These are phyloP conservation scores for Drosophila lowei DNA, from an alignment of 1,140 invertebrate genomes.

Conservation along the genomic window DNA sequence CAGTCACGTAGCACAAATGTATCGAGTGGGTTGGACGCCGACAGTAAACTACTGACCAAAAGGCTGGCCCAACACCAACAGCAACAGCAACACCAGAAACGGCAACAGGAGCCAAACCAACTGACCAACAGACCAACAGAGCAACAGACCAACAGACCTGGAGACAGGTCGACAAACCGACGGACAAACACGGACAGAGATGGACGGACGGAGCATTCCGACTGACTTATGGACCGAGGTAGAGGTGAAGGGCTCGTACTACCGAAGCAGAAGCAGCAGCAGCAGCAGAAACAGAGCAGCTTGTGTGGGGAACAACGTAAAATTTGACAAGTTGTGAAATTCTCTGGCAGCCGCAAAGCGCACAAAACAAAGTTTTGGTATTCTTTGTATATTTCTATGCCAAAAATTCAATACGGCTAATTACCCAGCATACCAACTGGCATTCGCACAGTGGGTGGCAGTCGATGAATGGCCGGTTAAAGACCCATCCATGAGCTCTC, in stretches of 20 bases:
- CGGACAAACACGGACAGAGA: conserved; percentile 22
- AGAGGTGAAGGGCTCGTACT: not conserved
- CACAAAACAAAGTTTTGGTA: conserved; percentile 70
- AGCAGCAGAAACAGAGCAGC: not conserved
- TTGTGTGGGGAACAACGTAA: conserved; percentile 51
- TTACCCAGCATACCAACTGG: conserved; percentile 62
- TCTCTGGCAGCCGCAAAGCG: conserved; percentile 66
- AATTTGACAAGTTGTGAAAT: conserved; percentile 80
- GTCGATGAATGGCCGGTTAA: not conserved
- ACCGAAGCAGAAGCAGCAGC: too few species aligned
- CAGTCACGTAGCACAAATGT: conserved; percentile 79
- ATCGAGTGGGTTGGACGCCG: conserved; percentile 69
- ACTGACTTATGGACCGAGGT: conserved; percentile 19
- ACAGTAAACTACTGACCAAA: conserved; percentile 72
- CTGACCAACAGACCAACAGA: conserved; percentile 23
- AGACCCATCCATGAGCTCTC: not conserved
- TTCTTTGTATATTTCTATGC: conserved; percentile 77
- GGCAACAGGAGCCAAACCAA: conserved; percentile 7
- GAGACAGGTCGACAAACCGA: conserved; percentile 16
- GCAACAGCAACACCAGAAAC: conserved; percentile 16
- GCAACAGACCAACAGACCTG: conserved; percentile 1
- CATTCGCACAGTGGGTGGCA: conserved; percentile 49
- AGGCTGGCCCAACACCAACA: conserved; percentile 22
- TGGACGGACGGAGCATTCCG: conserved; percentile 36
- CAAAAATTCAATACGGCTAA: conserved; percentile 80